Base-by-base conservation (phyloP, 2,888 invertebrate species). In the Andrena bucephala region DNA sequence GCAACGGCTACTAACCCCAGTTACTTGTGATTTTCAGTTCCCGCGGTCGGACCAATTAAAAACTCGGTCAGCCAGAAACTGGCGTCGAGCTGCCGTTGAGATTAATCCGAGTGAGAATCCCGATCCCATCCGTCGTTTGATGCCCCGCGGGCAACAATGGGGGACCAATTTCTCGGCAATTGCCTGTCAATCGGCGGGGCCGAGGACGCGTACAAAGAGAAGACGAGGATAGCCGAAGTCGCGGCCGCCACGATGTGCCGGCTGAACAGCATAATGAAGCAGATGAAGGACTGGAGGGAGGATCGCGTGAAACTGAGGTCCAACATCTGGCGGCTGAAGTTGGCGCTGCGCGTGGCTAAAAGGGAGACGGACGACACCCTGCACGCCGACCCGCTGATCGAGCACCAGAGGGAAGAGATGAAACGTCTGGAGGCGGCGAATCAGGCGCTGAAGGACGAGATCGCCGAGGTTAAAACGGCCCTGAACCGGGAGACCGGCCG, bases 321-420 rank as follows among this genome's bases (percentile, higher is more conserved):
- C 13, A 87, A 91, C 70, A 83, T 90, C 59, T 80, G 73, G 73
- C 80, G 85, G 2, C 60, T 88, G 60, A 83, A 85, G 70, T 63
- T 70, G 10, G 83, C 87, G 13, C 63, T 87, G 1, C 57, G 75
- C 7, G 84, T 36, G 7, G 78, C 72, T n/a, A 74, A 60, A 5
- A 79, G 73, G 42, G 76, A 84, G 57, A 70, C 63, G 2, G 66
- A 73, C 24, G 79, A 79, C 65, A 31, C 54, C 5, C 50, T 76
- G 65, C 66, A 74, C 42, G 71, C 73, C 2, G 88, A 90, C 27
- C 84, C 83, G 13, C 65, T 83, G 68, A 79, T 90, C 50, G 85
- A 75, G n/a, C 81, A 84, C 50, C 88, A 87, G 31, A 83, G 59
- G 5, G 31, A 60, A 4, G 84, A 89, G 76, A 88, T 90, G 54